phyloP scores from a whole-genome alignment of 2,888 invertebrate genomes.

The Frankliniella intonsa region DNA sequence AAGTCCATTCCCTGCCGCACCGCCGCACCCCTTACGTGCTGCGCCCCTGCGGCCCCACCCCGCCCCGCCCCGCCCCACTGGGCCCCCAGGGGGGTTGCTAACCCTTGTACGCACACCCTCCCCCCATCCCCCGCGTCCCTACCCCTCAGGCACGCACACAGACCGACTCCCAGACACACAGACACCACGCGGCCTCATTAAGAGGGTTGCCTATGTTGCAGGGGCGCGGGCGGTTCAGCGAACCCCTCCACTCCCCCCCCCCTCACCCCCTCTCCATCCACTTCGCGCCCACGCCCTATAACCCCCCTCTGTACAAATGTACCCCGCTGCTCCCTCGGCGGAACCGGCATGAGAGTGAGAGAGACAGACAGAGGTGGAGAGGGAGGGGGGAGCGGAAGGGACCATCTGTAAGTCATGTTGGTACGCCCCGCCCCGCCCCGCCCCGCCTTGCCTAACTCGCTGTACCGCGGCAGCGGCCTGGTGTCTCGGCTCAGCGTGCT shows the following conservation, averaged over 20 bases:
- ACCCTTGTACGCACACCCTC: neutral
- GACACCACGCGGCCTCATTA: neutral
- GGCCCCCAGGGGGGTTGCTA: constrained; percentile 8
- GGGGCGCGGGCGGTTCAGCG: neutral
- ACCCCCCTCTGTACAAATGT: too few species aligned
- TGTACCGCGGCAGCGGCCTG: too few species aligned
- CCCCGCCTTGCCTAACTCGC: too few species aligned
- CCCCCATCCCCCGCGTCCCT: neutral
- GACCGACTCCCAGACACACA: neutral
- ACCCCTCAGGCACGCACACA: neutral
- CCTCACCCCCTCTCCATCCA: too few species aligned
- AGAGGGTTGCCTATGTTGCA: constrained; percentile 8
- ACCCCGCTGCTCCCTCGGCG: too few species aligned
- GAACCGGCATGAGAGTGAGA: too few species aligned
- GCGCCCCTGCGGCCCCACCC: neutral
- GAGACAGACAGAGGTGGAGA: too few species aligned
- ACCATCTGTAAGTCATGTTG: too few species aligned
- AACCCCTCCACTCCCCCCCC: neutral
- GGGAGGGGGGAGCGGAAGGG: too few species aligned
- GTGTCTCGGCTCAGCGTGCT: too few species aligned
- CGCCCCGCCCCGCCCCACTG: neutral
- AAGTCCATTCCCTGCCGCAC: constrained; percentile 4
- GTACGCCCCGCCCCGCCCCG: too few species aligned
- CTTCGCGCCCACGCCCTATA: too few species aligned
- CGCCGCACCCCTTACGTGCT: neutral